A percentile compares a stretch with the other conserved stretches of the same genome.
phyloP scores from a whole-genome alignment of 2,797 vertebrate genomes.

The Neomorphus geoffroyi region DNA sequence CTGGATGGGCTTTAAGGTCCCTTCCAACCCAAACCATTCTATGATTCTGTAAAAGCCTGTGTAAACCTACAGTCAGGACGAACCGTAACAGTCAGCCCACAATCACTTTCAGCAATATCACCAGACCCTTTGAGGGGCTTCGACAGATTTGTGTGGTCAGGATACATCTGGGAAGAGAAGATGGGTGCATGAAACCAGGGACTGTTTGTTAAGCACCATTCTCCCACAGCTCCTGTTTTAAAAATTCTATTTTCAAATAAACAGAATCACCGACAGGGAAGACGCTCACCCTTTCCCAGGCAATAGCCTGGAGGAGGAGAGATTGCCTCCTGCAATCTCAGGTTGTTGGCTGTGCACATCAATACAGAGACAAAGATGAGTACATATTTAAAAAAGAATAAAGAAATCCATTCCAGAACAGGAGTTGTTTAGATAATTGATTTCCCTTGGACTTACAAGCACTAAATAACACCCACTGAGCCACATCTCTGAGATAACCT shows the following conservation, averaged over 20 bases:
- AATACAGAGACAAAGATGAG: neutral
- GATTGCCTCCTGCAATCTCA: neutral
- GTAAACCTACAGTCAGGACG: neutral
- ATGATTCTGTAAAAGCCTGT: neutral
- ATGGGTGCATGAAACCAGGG: accelerated
- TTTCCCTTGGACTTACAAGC: slow-evolving; percentile 52
- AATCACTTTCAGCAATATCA: accelerated
- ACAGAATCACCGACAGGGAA: accelerated
- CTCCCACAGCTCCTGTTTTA: accelerated
- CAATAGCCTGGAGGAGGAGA: neutral
- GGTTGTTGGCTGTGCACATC: neutral
- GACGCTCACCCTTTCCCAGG: neutral
- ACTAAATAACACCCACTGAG: slow-evolving; percentile 11
- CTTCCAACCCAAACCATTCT: too few species aligned
- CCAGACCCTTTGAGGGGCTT: accelerated
- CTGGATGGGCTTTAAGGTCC: too few species aligned
- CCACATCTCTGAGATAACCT: slow-evolving; percentile 18
- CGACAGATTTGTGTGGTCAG: accelerated
- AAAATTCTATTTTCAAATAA: accelerated
- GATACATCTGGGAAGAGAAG: accelerated
- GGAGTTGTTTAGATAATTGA: slow-evolving; percentile 53
- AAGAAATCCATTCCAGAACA: neutral
- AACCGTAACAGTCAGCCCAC: accelerated
- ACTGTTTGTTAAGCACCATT: neutral
- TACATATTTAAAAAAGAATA: slow-evolving; percentile 8